phyloP scores from a whole-genome alignment of 2,113 vertebrate species.

The Tragelaphus buxtoni region DNA sequence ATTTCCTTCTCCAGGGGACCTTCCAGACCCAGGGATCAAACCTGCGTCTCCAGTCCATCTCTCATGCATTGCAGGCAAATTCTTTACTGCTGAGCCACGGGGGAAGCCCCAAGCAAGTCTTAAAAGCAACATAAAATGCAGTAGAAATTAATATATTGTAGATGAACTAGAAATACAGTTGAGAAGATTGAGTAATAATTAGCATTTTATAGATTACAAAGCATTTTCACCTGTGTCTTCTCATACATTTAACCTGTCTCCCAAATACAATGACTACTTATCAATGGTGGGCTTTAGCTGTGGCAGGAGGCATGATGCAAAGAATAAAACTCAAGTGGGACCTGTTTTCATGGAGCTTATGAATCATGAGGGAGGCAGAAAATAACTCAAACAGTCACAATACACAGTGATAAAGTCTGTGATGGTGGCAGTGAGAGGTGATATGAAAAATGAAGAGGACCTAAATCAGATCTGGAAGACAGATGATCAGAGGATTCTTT shows the following conservation, averaged over 20 bases:
- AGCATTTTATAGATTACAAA: not conserved
- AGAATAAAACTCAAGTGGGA: not conserved
- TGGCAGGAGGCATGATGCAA: not conserved
- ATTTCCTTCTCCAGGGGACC: not conserved
- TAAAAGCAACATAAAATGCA: not conserved
- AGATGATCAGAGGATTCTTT: not conserved
- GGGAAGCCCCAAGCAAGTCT: not conserved
- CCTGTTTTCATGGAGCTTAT: not conserved
- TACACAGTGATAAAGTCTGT: not conserved
- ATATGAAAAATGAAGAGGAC: not conserved
- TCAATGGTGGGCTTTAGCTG: not conserved
- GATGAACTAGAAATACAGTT: not conserved
- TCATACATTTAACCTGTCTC: not conserved
- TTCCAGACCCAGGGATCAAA: not conserved
- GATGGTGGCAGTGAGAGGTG: rapidly evolving
- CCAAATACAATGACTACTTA: not conserved
- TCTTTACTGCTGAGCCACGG: not conserved
- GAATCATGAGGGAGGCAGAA: not conserved
- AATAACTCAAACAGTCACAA: not conserved
- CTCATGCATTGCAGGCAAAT: not conserved
- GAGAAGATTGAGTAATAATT: not conserved
- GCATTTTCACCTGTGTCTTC: not conserved
- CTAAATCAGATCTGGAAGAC: not conserved
- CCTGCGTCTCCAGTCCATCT: not conserved
- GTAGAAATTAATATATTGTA: not conserved